These are phyloP conservation scores for Cyclopterus lumpus DNA, from an alignment of 2,797 vertebrate species.

Conservation along the genomic window DNA sequence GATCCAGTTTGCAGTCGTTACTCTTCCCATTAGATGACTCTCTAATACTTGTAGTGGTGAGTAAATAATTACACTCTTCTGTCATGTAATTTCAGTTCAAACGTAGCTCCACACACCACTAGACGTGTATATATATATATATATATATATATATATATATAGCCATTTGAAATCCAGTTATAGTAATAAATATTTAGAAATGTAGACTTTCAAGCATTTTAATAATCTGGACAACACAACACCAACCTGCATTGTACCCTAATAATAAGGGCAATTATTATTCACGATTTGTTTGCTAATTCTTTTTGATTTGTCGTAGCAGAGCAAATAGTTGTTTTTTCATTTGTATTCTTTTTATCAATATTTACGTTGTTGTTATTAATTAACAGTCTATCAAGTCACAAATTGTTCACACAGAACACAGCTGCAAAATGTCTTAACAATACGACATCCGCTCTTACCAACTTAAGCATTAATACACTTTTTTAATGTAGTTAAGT, in stretches of 20 bases:
- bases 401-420: no score
- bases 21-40: conserved; percentile 1
- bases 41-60: neutral
- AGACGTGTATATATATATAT: neutral
- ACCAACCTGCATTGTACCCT: no score
- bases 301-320: no score
- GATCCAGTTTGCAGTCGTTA: conserved; percentile 3
- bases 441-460: neutral
- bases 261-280: no score
- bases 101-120: conserved; percentile 18
- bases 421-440: neutral
- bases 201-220: no score
- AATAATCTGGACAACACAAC: no score
- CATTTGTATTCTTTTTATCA: no score
- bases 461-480: neutral
- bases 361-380: no score
- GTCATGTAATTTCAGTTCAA: conserved; percentile 10
- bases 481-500: neutral
- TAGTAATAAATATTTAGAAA: neutral
- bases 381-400: no score
- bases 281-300: no score
- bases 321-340: no score
- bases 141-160: no score
- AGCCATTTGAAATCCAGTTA: neutral
- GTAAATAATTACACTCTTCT: conserved; percentile 19